Base-by-base conservation (phyloP, 2,888 invertebrate genomes). In the Carpatolechia fugitivella region DNA sequence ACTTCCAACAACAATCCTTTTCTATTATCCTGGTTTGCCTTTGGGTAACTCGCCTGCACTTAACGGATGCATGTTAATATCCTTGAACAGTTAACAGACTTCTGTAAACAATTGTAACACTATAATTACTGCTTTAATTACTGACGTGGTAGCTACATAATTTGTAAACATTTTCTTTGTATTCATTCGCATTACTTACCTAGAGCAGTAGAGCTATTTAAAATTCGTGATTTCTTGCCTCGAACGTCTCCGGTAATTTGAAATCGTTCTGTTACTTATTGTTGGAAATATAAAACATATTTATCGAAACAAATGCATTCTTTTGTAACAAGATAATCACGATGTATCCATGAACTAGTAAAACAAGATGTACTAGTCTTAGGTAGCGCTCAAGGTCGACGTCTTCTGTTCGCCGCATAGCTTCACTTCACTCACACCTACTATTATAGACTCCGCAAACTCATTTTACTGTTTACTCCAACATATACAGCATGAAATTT, bases 381-480 rank as follows among this genome's bases (percentile, higher is more conserved):
- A 55, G 6, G 55, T 58, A 56, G 61, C 66, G 64, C 48, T 54
- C 78, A 76, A 76, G 78, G 76, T 61, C 68, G 60, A 60, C 67
- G 36, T 67, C 72, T 69, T 64, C 55, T 56, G 62, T 62, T 58
- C 59, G 64, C 65, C 54, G 58, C 64, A 60, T 65, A 61, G 59
- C 60, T 61, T 59, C 60, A 60, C 56, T 56, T 62, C 57, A 50
- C 60, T 62, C 57, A 50, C 60, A 57, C 57, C 41, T 52, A 51
- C 51, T n/a, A 29, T n/a, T 14, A 7, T 48, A 13, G 7, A 41
- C 14, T 24, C 7, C 14, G n/a, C 35, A 35, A 35, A 46, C 53
- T 36, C 14, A 29, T 44, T 53, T 38, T 30, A 53, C 46, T 53
- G 53, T 53, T 53, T 53, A 46, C 53, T 13, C n/a, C 5, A 46